Conservation (phyloP, 2,797 vertebrate genomes). For the Eidolon dupreanum region DNA sequence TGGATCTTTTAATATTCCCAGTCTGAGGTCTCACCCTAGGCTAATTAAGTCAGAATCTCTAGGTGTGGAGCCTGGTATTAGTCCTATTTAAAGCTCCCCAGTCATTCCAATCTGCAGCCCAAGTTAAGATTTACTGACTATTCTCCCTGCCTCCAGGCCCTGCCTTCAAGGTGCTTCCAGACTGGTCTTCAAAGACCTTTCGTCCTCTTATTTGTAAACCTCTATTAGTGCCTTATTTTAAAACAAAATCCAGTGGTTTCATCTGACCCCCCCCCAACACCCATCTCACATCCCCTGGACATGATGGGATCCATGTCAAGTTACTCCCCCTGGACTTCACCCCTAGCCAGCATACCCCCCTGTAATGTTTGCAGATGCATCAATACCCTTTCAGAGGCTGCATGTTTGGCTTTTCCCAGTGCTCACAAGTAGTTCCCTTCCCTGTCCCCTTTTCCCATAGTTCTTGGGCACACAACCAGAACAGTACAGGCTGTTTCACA, state of each 20-base stretch:
- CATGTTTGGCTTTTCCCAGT: fast-evolving
- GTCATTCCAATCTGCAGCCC: not conserved
- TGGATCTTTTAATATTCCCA: not conserved
- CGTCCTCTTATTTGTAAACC: not conserved
- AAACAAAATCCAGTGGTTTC: not conserved
- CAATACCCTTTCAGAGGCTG: fast-evolving
- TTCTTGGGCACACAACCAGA: not conserved
- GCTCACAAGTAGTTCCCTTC: not conserved
- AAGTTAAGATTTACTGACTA: not conserved
- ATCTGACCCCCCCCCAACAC: too few species aligned
- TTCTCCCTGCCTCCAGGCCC: not conserved
- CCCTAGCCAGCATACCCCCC: not conserved
- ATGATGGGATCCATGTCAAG: not conserved
- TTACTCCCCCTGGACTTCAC: not conserved
- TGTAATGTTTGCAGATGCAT: not conserved
- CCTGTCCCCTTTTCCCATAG: not conserved
- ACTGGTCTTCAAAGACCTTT: not conserved
- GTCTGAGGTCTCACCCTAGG: not conserved
- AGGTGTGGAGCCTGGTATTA: not conserved
- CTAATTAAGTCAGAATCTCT: not conserved
- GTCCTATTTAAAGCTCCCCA: not conserved
- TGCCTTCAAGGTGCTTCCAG: not conserved
- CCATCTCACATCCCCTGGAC: not conserved
- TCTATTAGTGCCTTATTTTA: not conserved
- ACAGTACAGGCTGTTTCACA: not conserved